Base-by-base conservation (phyloP, 1,140 invertebrate genomes). In the Varroa destructor region DNA sequence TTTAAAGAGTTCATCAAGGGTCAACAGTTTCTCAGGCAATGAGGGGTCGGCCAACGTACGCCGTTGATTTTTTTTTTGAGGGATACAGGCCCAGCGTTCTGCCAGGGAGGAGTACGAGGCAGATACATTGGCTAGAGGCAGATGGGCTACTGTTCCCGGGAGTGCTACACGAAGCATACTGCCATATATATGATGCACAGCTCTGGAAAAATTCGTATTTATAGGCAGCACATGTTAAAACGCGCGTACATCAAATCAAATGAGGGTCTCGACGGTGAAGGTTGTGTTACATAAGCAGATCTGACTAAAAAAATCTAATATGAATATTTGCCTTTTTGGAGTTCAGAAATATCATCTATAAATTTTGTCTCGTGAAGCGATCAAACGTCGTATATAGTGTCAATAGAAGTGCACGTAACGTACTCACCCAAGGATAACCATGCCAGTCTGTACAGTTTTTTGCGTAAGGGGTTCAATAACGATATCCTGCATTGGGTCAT, bases 351-450 rank as follows among this genome's bases (percentile, higher is more conserved):
- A 25, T 25, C 25, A 25, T 25, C 25, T 25, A 25, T 25, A 25
- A 25, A 25, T 25, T 25, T 25, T 25, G 25, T 25, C 25, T 25
- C 25, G 25, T 25, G 25, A 25, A 25, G 25, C 25, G 25, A 25
- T 25, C 25, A 25, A 25, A 25, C 25, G 25, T 25, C 25, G 25
- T 51, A 5, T 8, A 51, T 51, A 8, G 46, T 51, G 8, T 51
- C 46, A 51, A 51, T 51, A 8, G 3, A 3, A 51, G 4, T 6
- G 25, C 40, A 3, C 12, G 57, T 58, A 37, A 58, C 12, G 3
- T 12, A 67, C 61, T 67, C 61, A 67, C 61, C 61, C 61, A 12
- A 67, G 36, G 8, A 67, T 40, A 12, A 67, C 61, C 61, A 67
- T 67, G 61, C 61, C 37, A 12, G 14, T 46, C 36, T 67, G 61